Evolutionary conservation across 2,797 vertebrate species (phyloP).

Genomic region (Darevskia nairensis): DNA sequence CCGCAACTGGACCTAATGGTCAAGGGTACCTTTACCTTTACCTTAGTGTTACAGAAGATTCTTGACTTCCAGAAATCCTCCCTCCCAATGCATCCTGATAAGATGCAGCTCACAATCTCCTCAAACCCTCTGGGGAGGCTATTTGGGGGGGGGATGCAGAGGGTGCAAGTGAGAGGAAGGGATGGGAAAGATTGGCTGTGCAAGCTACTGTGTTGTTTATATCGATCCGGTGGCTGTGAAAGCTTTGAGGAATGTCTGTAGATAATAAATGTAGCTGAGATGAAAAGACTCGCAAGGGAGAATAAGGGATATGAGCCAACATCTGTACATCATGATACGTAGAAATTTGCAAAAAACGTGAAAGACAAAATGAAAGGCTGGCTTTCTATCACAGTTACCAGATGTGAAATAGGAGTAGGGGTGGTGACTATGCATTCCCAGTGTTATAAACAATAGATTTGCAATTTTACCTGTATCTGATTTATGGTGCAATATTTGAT

Average conservation of each 20-base stretch:
- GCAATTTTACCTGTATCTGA: background rate
- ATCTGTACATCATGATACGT: background rate
- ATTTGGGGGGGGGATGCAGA: too few relatives aligned
- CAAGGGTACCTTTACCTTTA: too few relatives aligned
- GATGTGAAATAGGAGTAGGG: background rate
- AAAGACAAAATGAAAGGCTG: background rate
- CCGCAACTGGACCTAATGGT: too few relatives aligned
- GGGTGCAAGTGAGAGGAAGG: background rate
- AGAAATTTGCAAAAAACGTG: background rate
- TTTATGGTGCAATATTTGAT: background rate
- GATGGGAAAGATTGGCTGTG: too few relatives aligned
- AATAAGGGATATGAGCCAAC: background rate
- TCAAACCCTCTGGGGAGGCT: too few relatives aligned
- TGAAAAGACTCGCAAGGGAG: background rate
- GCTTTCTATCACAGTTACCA: background rate
- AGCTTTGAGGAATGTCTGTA: background rate
- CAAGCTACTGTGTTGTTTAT: background rate
- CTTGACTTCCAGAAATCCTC: too few relatives aligned
- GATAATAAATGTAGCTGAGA: background rate
- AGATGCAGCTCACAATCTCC: too few relatives aligned
- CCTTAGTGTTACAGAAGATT: too few relatives aligned
- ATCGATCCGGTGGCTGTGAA: background rate
- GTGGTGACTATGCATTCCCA: background rate
- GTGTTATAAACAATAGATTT: background rate
- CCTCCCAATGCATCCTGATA: too few relatives aligned